These are phyloP conservation scores for Beris chalybata DNA, from an alignment of 2,888 invertebrate genomes.

Conservation along the genomic window DNA sequence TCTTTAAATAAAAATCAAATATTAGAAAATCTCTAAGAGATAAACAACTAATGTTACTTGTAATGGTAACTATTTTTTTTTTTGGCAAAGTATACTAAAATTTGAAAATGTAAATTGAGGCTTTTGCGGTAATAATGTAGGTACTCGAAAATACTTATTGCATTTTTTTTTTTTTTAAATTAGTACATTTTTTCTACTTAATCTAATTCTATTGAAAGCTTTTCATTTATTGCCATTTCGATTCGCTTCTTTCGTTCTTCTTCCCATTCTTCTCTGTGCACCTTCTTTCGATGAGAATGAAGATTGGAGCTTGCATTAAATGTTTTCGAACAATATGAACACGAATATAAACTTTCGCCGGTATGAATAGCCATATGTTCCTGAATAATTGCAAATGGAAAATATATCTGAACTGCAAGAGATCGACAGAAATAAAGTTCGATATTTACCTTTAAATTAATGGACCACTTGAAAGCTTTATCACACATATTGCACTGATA, in stretches of 20 bases:
- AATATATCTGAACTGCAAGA: background rate
- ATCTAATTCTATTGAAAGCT: too few species aligned
- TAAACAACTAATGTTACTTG: too few species aligned
- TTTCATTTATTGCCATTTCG: constrained; percentile 13
- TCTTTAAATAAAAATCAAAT: too few species aligned
- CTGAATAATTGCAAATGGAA: constrained; percentile 15
- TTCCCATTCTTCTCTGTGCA: constrained; percentile 37
- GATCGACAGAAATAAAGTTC: background rate
- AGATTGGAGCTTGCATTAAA: constrained; percentile 39
- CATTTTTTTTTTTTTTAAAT: too few species aligned
- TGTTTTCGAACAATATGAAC: constrained; percentile 38
- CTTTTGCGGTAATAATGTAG: too few species aligned
- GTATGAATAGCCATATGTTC: constrained; percentile 40
- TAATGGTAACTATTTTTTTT: too few species aligned
- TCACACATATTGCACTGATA: constrained; percentile 36
- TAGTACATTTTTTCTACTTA: too few species aligned
- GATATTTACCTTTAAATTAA: constrained; percentile 34
- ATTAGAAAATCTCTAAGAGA: too few species aligned
- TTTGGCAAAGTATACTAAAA: too few species aligned
- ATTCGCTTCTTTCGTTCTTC: constrained; percentile 27
- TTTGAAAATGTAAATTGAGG: too few species aligned
- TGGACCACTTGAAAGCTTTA: constrained; percentile 36
- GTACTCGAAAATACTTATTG: too few species aligned
- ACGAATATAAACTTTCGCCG: constrained; percentile 36
- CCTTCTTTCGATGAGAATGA: constrained; percentile 39